Evolutionary conservation across 2,888 invertebrate genomes (phyloP), one percentile per base, ranked within the genome.

Genomic region (Capitulum mitella): DNA sequence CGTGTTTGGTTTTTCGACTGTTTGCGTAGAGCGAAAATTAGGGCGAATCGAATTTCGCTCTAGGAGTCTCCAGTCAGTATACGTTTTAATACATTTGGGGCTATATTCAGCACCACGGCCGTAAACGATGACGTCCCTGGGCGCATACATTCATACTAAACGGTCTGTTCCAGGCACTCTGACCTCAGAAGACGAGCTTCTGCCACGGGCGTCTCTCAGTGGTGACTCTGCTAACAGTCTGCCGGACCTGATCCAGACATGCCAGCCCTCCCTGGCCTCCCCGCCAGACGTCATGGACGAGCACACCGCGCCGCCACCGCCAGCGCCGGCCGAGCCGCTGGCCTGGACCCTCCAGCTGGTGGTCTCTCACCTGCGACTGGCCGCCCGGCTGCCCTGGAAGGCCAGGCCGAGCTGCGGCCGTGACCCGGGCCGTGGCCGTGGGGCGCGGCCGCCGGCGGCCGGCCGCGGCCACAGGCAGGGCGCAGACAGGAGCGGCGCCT

Each of bases 341-440:
- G 37, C 37, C 70, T 70, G 70, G 70, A 12, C 40, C 8, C 70
- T 70, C 26, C 70, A 70, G 70, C 70, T 70, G 37, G 19, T 70
- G 10, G 10, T 40, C 5, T 2, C 26, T 0, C 70, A 37, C 0
- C 37, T 70, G 26, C 26, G 26, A 10, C 70, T 14, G 37, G 14
- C 14, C 16, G 22, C 37, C 6, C 26, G 37, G 40, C 70, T 40
- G 8, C 26, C 40, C 6, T 12, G 26, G 37, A 40, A 70, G 40
- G 70, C 19, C 34, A 8, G 58, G n/a, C 1, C n/a, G 8, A 12
- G 3, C 58, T 10, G n/a, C n/a, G n/a, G 58, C n/a, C 58, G 58
- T 58, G 64, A 64, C 16, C 64, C 34, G 32, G 19, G 14, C 64
- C 64, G 64, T 0, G 64, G 32, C 34, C 34, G 64, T 19, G 64